Percentiles rank a stretch among this genome's conserved stretches.
Conservation (phyloP, 2,113 vertebrate species). For the Paracanthobrama guichenoti region DNA sequence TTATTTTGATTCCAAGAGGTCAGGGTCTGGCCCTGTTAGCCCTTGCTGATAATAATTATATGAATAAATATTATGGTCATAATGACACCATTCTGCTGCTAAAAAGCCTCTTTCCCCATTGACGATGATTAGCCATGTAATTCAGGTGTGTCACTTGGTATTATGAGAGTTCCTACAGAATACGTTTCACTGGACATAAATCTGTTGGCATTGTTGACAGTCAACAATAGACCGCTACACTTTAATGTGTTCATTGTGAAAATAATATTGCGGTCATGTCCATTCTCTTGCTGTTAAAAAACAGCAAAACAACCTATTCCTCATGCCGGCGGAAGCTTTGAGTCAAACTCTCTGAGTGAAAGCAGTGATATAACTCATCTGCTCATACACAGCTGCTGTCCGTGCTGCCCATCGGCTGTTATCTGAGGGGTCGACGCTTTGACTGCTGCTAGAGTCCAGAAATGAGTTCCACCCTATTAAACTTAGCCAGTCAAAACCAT, state of each 20-base stretch:
- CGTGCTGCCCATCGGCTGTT: neutral
- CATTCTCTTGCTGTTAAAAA: slow-evolving; percentile 6
- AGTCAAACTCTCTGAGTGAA: slow-evolving; percentile 7
- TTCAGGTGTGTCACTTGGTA: neutral
- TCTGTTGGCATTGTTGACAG: neutral
- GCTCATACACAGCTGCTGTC: neutral
- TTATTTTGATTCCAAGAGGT: neutral
- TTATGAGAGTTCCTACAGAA: neutral
- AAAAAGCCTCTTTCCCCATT: neutral
- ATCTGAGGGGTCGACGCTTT: neutral
- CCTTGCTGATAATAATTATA: too few relatives aligned
- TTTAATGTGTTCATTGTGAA: neutral
- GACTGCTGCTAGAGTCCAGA: neutral
- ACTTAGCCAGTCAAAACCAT: neutral
- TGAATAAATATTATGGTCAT: too few relatives aligned
- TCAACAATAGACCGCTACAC: neutral
- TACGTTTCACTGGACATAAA: neutral
- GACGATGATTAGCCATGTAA: neutral
- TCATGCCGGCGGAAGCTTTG: neutral
- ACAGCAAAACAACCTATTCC: slow-evolving; percentile 6
- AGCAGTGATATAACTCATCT: slow-evolving; percentile 13
- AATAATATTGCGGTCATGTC: neutral
- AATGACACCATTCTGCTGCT: neutral
- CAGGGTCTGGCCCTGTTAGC: too few relatives aligned
- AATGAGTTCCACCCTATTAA: neutral